A percentile compares a stretch with the other conserved stretches of the same genome.
Conservation (phyloP, 2,888 invertebrate genomes). For the Xylota segnis region DNA sequence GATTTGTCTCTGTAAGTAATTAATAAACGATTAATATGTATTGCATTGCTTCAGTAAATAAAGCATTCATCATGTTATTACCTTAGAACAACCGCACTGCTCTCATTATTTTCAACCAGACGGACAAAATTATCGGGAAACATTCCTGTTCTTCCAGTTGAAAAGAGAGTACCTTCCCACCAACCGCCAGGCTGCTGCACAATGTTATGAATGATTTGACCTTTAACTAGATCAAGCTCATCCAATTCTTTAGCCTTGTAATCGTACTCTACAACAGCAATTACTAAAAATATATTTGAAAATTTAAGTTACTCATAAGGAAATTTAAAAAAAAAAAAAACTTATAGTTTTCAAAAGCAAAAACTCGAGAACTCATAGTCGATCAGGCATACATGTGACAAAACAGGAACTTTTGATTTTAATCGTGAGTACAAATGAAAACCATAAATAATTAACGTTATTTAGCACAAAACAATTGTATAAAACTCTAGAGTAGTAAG, state of each 20-base stretch:
- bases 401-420: too few relatives aligned
- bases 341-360: neutral
- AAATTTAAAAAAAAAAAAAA: neutral
- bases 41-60: too few relatives aligned
- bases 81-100: constrained; percentile 84
- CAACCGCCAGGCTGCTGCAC: constrained; percentile 92
- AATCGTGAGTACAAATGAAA: too few relatives aligned
- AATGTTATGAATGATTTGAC: constrained; percentile 93
- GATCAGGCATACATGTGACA: too few relatives aligned
- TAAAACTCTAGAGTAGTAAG: too few relatives aligned
- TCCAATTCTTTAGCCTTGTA: constrained; percentile 94
- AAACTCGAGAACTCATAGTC: too few relatives aligned
- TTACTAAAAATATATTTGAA: constrained; percentile 85
- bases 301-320: neutral
- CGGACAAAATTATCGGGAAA: constrained; percentile 97
- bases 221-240: constrained; percentile 92
- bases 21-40: too few relatives aligned
- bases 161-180: constrained; percentile 94
- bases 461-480: too few relatives aligned
- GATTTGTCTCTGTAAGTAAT: constrained; percentile 83
- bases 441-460: too few relatives aligned
- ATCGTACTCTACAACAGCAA: constrained; percentile 94
- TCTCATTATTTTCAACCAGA: constrained; percentile 85
- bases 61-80: constrained; percentile 75
- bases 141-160: constrained; percentile 91